Percentiles rank a stretch among this genome's conserved stretches.
Evolutionary conservation across 2,888 invertebrate genomes (phyloP).

Genomic region (Plagodis dolabraria): DNA sequence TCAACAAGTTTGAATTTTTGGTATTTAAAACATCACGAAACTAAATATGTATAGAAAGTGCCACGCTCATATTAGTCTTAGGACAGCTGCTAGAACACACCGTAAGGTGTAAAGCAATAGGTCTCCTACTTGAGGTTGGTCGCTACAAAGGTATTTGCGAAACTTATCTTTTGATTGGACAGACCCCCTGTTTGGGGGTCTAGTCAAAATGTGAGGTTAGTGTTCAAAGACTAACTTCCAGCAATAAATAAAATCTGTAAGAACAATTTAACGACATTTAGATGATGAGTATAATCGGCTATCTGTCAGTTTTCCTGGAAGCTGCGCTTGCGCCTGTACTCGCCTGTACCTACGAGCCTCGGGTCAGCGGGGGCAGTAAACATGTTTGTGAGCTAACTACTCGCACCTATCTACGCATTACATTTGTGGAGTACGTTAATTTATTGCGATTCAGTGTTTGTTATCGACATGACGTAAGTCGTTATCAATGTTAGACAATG

Average conservation of each 20-base stretch:
- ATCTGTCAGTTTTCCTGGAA: constrained; percentile 21
- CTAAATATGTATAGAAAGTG: too few relatives aligned
- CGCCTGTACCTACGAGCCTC: constrained; percentile 20
- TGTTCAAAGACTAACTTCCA: too few relatives aligned
- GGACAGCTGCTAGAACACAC: too few relatives aligned
- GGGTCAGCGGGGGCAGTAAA: constrained; percentile 33
- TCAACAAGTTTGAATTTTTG: too few relatives aligned
- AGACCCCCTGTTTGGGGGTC: too few relatives aligned
- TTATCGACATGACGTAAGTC: constrained; percentile 9
- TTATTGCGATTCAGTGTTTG: constrained; percentile 11
- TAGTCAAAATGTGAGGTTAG: too few relatives aligned
- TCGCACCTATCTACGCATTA: constrained; percentile 22
- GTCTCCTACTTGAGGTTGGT: too few relatives aligned
- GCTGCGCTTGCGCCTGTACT: neutral
- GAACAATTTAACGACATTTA: constrained; percentile 2
- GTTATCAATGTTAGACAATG: neutral
- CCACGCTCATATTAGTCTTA: too few relatives aligned
- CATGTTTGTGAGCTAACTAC: constrained; percentile 33
- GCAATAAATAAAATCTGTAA: neutral
- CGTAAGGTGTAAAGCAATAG: too few relatives aligned
- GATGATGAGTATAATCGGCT: constrained; percentile 15
- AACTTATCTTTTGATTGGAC: too few relatives aligned
- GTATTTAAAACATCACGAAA: too few relatives aligned
- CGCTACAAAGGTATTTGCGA: too few relatives aligned
- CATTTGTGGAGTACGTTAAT: neutral